Evolutionary conservation across 2,888 invertebrate species (phyloP).

Genomic region (Heliconius ethilla): DNA sequence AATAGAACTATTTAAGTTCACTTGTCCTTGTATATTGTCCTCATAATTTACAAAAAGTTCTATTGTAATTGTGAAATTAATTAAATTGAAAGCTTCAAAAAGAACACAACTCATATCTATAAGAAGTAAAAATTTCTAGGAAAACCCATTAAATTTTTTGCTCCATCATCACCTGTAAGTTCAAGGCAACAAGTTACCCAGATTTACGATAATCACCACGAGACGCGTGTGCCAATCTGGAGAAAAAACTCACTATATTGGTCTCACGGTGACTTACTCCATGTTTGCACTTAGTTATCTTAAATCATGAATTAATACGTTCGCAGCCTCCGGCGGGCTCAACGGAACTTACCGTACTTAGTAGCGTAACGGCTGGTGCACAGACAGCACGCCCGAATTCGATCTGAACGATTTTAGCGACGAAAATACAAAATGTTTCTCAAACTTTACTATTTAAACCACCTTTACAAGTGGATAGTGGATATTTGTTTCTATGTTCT

Average conservation of each 20-base stretch:
- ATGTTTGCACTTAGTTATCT: constrained; percentile 58
- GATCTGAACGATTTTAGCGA: constrained; percentile 43
- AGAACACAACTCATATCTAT: background rate
- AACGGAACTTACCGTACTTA: constrained; percentile 50
- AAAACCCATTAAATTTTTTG: background rate
- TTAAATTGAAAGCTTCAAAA: background rate
- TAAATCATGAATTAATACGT: constrained; percentile 68
- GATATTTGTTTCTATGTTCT: constrained; percentile 16
- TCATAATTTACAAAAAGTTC: background rate
- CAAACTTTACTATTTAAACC: constrained; percentile 41
- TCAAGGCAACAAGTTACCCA: constrained; percentile 21
- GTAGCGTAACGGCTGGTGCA: constrained; percentile 67
- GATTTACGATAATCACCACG: constrained; percentile 37
- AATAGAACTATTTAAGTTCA: background rate
- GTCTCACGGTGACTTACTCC: constrained; percentile 52
- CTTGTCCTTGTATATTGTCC: background rate
- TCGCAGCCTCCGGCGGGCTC: constrained; percentile 48
- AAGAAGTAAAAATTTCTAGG: background rate
- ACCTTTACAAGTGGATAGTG: constrained; percentile 33
- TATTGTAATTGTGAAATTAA: background rate
- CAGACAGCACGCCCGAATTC: constrained; percentile 63
- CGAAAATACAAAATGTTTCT: constrained; percentile 46
- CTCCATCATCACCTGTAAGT: background rate
- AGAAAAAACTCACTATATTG: constrained; percentile 53
- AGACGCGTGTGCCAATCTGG: constrained; percentile 48